Percentiles rank a stretch among this genome's conserved stretches.
Conservation (phyloP, 2,797 vertebrate species). For the Odontamblyopus rebecca region DNA sequence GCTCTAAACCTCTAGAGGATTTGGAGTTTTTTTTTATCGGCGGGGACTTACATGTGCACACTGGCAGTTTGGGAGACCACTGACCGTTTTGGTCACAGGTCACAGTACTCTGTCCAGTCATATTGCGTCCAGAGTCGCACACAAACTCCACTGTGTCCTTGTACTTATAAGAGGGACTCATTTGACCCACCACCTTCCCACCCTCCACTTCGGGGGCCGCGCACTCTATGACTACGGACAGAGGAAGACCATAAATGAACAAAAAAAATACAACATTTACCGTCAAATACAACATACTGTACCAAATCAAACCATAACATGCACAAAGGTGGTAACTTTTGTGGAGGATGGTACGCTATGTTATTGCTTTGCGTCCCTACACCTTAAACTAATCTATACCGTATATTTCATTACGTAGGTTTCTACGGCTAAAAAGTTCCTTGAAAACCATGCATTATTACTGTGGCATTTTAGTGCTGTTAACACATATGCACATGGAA, state of each 20-base stretch:
- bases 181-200: rapidly evolving
- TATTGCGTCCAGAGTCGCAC: not conserved
- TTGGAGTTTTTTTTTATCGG: no score
- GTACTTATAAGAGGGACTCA: slow-evolving; percentile 17
- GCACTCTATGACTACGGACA: slow-evolving; percentile 40
- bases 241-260: not conserved
- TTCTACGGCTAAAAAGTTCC: no score
- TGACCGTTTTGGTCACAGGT: not conserved
- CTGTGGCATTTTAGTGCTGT: not conserved
- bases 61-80: slow-evolving; percentile 31
- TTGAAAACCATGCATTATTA: no score
- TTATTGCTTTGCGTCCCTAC: no score
- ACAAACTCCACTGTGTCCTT: not conserved
- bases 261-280: not conserved
- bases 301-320: no score
- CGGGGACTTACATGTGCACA: slow-evolving; percentile 41
- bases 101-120: not conserved
- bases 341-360: no score
- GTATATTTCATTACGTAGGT: no score
- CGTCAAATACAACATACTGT: not conserved
- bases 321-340: no score
- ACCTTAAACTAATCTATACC: no score
- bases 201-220: rapidly evolving
- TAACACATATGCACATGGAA: not conserved
- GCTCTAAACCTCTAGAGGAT: not conserved